Evolutionary conservation across 37 sponge, comb jelly and placozoan species (phyloP), one percentile per base, ranked within the genome.

Genomic region (Axinella damicornis): DNA sequence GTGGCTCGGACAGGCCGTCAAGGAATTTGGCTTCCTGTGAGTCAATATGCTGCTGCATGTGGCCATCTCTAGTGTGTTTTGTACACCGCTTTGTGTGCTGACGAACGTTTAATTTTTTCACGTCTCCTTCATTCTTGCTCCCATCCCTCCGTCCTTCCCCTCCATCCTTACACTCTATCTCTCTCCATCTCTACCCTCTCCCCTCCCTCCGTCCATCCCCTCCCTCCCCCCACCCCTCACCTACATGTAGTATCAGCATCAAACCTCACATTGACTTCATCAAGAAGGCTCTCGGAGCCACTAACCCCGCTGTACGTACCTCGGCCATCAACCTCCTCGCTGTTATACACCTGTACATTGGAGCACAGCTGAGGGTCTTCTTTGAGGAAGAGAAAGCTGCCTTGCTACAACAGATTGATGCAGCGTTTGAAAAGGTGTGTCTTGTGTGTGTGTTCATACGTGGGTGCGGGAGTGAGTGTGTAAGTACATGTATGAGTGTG

Each of bases 331-430:
- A 57, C 64, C 82, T 94, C 27, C 85, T 94, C 20, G 85, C 88
- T 4, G 85, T 83, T 19, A 72, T 94, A 58, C 37, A 80, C 55
- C 55, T 94, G 65, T 94, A 94, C 78, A 2, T 94, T 20, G 92
- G 92, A 59, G 84, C 91, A 53, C 91, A 83, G 63, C 81, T 94
- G 59, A 87, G 92, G 58, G 68, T 87, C 60, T 94, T 94, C 89
- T 90, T 96, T 84, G 96, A 94, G 53, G 94, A 87, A 20, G 87
- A 88, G 73, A 96, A 96, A 56, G 83, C 96, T 65, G 91, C 95
- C 12, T 64, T 96, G 0, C 64, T 87, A 35, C 69, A 80, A 53
- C 95, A 94, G 72, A 92, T 96, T 41, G 96, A 96, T 74, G 95
- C 84, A 59, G 85, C 65, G 24, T 90, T 96, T 80, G 88, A 87